Evolutionary conservation across 2,113 vertebrate species (phyloP), one percentile per base, ranked within the genome.

Genomic region (Tauraco erythrolophus): DNA sequence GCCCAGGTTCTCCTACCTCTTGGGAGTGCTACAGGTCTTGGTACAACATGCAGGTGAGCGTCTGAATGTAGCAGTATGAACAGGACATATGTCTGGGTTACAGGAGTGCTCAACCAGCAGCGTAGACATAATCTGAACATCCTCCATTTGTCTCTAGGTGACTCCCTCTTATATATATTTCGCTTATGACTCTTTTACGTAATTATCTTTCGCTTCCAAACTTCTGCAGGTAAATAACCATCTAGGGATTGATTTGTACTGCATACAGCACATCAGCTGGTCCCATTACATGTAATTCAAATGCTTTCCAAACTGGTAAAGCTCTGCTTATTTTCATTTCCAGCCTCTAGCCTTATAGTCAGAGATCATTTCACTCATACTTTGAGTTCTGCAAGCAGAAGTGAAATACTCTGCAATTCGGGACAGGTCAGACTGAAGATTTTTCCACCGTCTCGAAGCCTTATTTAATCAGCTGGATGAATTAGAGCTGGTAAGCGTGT

Each of bases 251-350:
- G 41, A 57, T 92, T 93, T 75, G 62, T 71, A 71, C 48, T 50
- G 57, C 31, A 41, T 62, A 39, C 18, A 50, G 66, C 43, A 54
- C 37, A 62, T 88, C 61, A 89, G 9, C 31, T 18, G 19, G n/a
- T 41, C 75, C 46, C 7, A 1, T 62, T 54, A 79, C 28, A 45
- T 28, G 37, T 33, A 70, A 71, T 66, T 86, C 19, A 83, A 35
- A 71, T 72, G 62, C 37, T 79, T 94, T 75, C 75, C 66, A 71
- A 66, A 76, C 48, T 64, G 30, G 9, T 23, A 66, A 82, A 61
- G 35, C 37, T 83, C 51, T 66, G 48, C 31, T 76, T 80, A 84
- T 71, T 71, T 89, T 89, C 4, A 77, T 69, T 90, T 94, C 39
- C 39, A 77, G 28, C 35, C 39, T 85, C 53, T 58, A 43, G 41